Evolutionary conservation across 2,113 vertebrate species (phyloP).

Genomic region (Podarcis muralis): DNA sequence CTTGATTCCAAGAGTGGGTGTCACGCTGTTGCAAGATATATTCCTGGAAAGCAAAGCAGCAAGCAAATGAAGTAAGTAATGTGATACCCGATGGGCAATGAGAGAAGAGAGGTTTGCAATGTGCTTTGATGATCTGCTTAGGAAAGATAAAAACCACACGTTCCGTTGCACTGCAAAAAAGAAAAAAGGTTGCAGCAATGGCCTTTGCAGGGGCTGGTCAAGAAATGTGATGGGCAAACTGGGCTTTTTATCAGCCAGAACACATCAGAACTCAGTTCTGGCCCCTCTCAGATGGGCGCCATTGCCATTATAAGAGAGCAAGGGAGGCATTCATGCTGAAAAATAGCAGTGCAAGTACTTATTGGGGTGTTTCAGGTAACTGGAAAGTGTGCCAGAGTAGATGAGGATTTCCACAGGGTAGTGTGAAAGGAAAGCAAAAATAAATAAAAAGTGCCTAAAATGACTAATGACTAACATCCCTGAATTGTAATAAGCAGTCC

Average conservation of each 20-base stretch:
- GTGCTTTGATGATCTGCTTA: background rate
- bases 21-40: background rate
- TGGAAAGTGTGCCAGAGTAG: too few relatives aligned
- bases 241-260: background rate
- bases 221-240: background rate
- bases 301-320: too few relatives aligned
- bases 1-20: background rate
- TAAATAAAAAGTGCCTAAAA: background rate
- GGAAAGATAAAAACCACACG: background rate
- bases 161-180: background rate
- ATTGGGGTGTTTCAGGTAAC: background rate
- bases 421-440: background rate
- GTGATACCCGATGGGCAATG: background rate
- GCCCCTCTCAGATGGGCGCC: too few relatives aligned
- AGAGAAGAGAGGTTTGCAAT: too few relatives aligned
- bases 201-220: background rate
- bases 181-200: background rate
- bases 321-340: too few relatives aligned
- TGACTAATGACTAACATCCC: background rate
- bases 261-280: too few relatives aligned
- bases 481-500: background rate
- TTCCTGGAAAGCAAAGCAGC: constrained; percentile 6
- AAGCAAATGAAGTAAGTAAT: background rate
- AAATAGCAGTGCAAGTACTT: background rate
- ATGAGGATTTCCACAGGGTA: background rate